Evolutionary conservation across 2,888 invertebrate species (phyloP).

Genomic region (Amblyteles armatorius): DNA sequence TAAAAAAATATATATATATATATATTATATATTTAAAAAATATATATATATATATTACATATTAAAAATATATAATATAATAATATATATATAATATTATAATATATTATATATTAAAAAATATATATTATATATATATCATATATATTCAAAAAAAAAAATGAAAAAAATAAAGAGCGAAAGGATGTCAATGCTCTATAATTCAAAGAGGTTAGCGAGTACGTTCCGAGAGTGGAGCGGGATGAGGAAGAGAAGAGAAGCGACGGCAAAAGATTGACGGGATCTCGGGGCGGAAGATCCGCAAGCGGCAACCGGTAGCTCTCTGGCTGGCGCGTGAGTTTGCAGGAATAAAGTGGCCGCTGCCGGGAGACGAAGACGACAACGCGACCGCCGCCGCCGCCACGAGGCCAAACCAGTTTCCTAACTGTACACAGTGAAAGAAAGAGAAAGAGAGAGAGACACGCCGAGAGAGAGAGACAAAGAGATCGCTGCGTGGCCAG

Average conservation of each 20-base stretch:
- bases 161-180: background rate
- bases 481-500: constrained; percentile 63
- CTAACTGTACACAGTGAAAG: constrained; percentile 78
- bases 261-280: constrained; percentile 28
- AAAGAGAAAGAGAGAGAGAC: constrained; percentile 38
- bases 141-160: background rate
- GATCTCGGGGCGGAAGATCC: constrained; percentile 30
- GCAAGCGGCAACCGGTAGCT: constrained; percentile 43
- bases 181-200: constrained; percentile 2
- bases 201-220: constrained; percentile 17
- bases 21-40: too few relatives aligned
- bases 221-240: background rate
- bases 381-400: constrained; percentile 20
- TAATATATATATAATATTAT: too few relatives aligned
- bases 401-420: constrained; percentile 79
- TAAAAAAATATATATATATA: too few relatives aligned
- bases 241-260: constrained; percentile 3
- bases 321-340: constrained; percentile 31
- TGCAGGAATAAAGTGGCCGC: constrained; percentile 45
- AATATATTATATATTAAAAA: too few relatives aligned
- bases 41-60: too few relatives aligned
- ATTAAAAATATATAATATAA: too few relatives aligned
- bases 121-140: too few relatives aligned
- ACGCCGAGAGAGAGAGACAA: constrained; percentile 41
- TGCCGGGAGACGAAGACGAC: constrained; percentile 37